Evolutionary conservation across 2,888 invertebrate species (phyloP).

Genomic region (Scrobipalpa costella): DNA sequence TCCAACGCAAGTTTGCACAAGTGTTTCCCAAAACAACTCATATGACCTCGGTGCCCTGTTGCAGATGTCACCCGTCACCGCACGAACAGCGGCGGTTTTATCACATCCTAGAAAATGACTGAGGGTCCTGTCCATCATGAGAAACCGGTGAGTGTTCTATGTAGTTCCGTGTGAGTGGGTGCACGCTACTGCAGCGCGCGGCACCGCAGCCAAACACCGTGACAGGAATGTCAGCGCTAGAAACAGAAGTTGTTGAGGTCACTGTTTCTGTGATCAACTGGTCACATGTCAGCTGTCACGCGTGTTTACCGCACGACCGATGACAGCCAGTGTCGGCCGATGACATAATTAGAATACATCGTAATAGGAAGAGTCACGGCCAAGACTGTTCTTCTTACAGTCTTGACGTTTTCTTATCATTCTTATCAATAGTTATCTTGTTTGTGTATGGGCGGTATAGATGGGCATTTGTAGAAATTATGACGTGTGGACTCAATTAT

Average conservation of each 20-base stretch:
- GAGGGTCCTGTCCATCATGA: conserved; percentile 71
- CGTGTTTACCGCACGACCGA: conserved; percentile 3
- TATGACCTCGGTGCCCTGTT: conserved; percentile 73
- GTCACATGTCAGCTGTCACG: conserved; percentile 10
- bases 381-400: background rate
- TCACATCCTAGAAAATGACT: conserved; percentile 80
- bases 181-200: background rate
- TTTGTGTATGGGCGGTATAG: background rate
- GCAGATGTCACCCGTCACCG: conserved; percentile 77
- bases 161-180: conserved; percentile 4
- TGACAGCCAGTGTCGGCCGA: conserved; percentile 9
- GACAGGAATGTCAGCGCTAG: conserved; percentile 18
- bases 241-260: conserved; percentile 13
- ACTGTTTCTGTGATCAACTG: conserved; percentile 14
- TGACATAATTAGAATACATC: conserved; percentile 17
- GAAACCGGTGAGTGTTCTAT: conserved; percentile 69
- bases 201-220: background rate
- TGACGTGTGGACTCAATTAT: background rate
- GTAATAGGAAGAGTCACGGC: background rate
- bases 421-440: conserved; percentile 15
- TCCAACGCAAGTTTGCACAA: conserved; percentile 18
- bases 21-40: conserved; percentile 42
- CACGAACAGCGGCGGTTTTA: conserved; percentile 76
- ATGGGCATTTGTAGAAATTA: background rate
- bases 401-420: conserved; percentile 17